phyloP scores from a whole-genome alignment of 2,888 invertebrate genomes.

The Macaria notata region DNA sequence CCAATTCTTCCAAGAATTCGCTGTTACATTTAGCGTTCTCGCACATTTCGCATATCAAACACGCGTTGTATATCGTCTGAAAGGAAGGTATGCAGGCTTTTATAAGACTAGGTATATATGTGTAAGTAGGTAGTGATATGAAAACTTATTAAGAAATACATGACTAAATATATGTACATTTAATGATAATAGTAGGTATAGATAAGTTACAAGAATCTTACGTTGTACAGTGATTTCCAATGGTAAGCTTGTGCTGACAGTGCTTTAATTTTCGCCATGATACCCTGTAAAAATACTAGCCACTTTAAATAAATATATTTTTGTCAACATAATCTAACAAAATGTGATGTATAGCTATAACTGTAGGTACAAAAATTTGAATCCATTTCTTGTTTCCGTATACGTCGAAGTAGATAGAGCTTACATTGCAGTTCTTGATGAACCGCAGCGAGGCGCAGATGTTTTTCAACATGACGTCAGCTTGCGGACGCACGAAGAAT shows the following conservation, averaged over 20 bases:
- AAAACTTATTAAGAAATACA: no score
- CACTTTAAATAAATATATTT: no score
- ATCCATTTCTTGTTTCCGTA: no score
- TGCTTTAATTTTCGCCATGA: conserved; percentile 84
- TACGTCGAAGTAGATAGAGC: conserved; percentile 32
- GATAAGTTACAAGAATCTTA: conserved; percentile 50
- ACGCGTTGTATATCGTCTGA: conserved; percentile 86
- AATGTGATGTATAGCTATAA: neutral
- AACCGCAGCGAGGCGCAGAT: conserved; percentile 83
- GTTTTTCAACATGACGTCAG: conserved; percentile 83
- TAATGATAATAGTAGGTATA: no score
- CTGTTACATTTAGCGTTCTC: conserved; percentile 68
- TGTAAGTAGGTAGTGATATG: no score
- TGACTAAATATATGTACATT: no score
- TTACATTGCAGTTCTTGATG: conserved; percentile 84
- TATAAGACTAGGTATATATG: no score
- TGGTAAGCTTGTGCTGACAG: conserved; percentile 84
- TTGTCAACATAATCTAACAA: neutral
- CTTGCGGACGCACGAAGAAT: conserved; percentile 84
- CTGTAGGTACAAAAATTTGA: neutral
- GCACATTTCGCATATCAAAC: conserved; percentile 86
- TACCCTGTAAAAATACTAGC: conserved; percentile 68
- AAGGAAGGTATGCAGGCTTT: no score
- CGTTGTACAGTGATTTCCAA: conserved; percentile 88
- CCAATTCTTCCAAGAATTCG: conserved; percentile 77